Percentiles rank a stretch among this genome's conserved stretches.
These are phyloP conservation scores for Eretmodus cyanostictus DNA, from an alignment of 2,113 vertebrate species.

Conservation along the genomic window DNA sequence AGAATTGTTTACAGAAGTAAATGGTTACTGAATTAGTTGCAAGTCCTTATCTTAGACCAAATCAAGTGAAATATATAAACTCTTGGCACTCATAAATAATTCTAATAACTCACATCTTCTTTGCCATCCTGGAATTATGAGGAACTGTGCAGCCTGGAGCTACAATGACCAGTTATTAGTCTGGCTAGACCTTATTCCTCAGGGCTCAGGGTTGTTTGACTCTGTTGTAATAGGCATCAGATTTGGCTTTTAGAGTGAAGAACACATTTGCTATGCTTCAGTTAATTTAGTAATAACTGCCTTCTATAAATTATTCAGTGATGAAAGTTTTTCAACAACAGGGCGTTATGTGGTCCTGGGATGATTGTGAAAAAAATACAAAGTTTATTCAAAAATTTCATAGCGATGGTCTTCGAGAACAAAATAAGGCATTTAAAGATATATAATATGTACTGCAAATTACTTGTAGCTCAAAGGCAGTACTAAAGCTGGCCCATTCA, in stretches of 20 bases:
- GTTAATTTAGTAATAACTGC: neutral
- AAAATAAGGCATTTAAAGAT: neutral
- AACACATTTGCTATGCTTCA: neutral
- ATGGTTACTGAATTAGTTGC: neutral
- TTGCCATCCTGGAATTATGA: neutral
- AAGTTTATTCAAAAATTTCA: neutral
- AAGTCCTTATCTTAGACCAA: neutral
- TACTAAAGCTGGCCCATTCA: neutral
- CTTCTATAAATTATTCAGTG: neutral
- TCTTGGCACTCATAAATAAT: slow-evolving; percentile 3
- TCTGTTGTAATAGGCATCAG: neutral
- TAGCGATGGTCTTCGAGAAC: neutral
- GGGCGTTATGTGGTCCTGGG: neutral
- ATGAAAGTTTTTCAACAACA: neutral
- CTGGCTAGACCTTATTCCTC: neutral
- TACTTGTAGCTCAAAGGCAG: neutral
- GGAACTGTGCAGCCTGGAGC: neutral
- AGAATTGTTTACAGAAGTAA: neutral
- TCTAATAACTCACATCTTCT: neutral
- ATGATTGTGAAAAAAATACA: neutral
- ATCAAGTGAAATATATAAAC: neutral
- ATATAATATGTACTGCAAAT: neutral
- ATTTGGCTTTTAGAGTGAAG: neutral
- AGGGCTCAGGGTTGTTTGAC: neutral
- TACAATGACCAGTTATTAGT: neutral